These are phyloP conservation scores for Ischnura elegans DNA, from an alignment of 2,888 invertebrate genomes.

Conservation along the genomic window DNA sequence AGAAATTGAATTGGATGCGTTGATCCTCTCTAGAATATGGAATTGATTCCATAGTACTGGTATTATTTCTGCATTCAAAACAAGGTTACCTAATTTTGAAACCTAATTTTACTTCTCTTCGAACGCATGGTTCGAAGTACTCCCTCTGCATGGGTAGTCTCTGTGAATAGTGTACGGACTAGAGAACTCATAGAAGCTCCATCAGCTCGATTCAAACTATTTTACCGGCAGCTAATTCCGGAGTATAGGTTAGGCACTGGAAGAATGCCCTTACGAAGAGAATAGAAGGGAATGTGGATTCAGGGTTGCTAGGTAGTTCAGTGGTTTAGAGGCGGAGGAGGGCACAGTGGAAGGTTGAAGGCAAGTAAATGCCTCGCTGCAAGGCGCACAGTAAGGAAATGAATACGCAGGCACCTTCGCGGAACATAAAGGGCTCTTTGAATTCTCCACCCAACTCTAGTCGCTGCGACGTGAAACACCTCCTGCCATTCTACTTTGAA, in stretches of 20 bases:
- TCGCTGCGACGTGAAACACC: neutral
- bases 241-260: neutral
- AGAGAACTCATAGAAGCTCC: too few species aligned
- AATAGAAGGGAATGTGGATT: neutral
- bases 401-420: neutral
- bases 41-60: too few species aligned
- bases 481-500: neutral
- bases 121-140: too few species aligned
- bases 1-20: too few species aligned
- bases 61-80: too few species aligned
- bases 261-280: neutral
- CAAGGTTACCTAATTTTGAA: too few species aligned
- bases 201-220: neutral
- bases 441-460: neutral
- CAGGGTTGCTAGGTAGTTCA: neutral
- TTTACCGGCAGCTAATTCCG: neutral
- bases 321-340: neutral
- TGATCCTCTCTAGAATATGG: too few species aligned
- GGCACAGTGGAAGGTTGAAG: neutral
- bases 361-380: neutral
- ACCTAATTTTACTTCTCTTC: too few species aligned
- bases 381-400: neutral
- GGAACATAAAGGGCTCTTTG: slow-evolving; percentile 3
- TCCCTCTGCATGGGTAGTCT: neutral
- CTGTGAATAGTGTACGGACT: neutral